Conservation (phyloP, 2,797 vertebrate species). For the Tragelaphus oryx region DNA sequence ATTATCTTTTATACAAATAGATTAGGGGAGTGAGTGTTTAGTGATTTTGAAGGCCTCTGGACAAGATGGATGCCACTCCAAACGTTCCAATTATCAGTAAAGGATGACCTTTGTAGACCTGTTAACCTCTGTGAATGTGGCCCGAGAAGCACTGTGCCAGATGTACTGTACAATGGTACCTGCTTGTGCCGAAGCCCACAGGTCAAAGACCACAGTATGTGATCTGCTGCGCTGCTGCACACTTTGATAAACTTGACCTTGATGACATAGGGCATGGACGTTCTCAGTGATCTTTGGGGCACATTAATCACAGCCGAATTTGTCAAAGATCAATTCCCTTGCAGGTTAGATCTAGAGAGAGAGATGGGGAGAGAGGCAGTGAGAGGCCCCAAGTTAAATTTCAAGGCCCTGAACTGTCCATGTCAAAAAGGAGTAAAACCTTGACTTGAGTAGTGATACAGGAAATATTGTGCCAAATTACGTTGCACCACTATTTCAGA, state of each 20-base stretch:
- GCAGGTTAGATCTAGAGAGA: background rate
- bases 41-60: background rate
- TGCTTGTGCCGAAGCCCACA: accelerated
- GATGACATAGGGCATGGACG: background rate
- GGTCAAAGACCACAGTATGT: background rate
- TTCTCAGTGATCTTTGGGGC: background rate
- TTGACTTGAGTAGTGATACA: background rate
- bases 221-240: background rate
- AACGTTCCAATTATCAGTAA: background rate
- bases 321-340: background rate
- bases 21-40: background rate
- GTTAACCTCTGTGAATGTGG: background rate
- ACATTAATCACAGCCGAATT: background rate
- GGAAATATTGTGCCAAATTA: background rate
- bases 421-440: background rate
- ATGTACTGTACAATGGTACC: background rate
- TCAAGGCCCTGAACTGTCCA: background rate
- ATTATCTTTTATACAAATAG: background rate
- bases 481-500: background rate
- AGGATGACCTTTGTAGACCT: background rate
- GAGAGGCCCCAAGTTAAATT: background rate
- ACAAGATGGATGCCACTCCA: background rate
- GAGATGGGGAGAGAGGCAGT: background rate
- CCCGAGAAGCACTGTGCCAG: background rate
- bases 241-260: background rate